Base-by-base conservation (phyloP, 2,888 invertebrate genomes). In the Oxyteleia sp. region DNA sequence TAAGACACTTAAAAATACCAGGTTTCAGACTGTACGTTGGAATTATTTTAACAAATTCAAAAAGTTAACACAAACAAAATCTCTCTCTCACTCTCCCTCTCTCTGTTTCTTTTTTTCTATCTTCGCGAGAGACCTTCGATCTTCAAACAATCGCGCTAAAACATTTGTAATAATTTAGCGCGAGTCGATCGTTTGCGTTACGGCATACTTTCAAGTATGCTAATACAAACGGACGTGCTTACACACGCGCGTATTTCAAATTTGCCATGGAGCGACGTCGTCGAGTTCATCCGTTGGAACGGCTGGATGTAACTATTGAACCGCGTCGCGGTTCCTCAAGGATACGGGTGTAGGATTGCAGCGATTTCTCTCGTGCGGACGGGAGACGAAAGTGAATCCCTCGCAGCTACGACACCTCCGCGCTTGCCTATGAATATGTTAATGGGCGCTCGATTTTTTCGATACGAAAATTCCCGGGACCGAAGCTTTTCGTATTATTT, bases 301-400 rank as follows among this genome's bases (percentile, higher is more conserved):
- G 76, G 63, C 63, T 61, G 53, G 76, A 78, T 45, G 84, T 82
- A 87, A 84, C 87, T 85, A 86, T 87, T 88, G 89, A 89, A 89
- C 89, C 90, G 85, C 88, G 89, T 88, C 88, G 86, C 85, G 86
- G 89, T 88, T 76, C 89, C 88, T 90, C 89, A 90, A 88, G 88
- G 88, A 88, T 87, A 87, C 82, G 81, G 78, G 87, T 89, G 84
- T 90, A 89, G 88, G 84, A 89, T 90, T 90, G 88, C 90, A 86
- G 87, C 85, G 84, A 85, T 82, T 72, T 71, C 82, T 75, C 64
- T 74, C 87, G 84, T 85, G 87, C 76, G 87, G 88, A 87, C 86
- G 86, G 86, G 86, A 86, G 84, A 89, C 87, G 89, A 90, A 89
- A 90, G 89, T 87, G 88, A 89, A 90, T 90, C 89, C 87, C 86